These are phyloP conservation scores for Callipepla californica DNA, from an alignment of 2,113 vertebrate species.

Conservation along the genomic window DNA sequence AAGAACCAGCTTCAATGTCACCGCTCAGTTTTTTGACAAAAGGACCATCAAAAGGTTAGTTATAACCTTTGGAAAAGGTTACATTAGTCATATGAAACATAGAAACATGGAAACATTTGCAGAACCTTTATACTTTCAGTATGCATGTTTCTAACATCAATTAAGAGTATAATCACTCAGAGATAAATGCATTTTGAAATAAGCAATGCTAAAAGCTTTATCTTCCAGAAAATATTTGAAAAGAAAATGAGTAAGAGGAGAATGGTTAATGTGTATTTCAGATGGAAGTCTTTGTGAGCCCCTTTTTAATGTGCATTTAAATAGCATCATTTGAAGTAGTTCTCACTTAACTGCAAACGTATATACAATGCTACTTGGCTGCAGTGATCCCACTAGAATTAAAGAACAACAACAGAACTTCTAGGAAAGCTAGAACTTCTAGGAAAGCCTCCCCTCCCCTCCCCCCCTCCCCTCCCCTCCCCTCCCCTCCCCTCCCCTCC, in stretches of 20 bases:
- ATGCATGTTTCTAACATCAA: not conserved
- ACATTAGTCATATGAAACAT: not conserved
- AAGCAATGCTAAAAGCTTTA: not conserved
- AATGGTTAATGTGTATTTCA: not conserved
- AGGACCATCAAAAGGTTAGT: not conserved
- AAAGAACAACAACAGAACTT: not conserved
- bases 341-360: not conserved
- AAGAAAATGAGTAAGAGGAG: not conserved
- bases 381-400: not conserved
- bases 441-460: no score
- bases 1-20: slow-evolving; percentile 39
- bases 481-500: no score
- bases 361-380: not conserved
- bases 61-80: slow-evolving; percentile 44
- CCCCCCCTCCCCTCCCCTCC: no score
- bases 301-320: not conserved
- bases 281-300: not conserved
- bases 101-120: not conserved
- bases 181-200: not conserved
- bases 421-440: not conserved
- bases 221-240: not conserved
- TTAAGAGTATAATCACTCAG: not conserved
- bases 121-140: not conserved
- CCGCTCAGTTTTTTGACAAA: slow-evolving; percentile 8
- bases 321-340: not conserved